A percentile compares a stretch with the other conserved stretches of the same genome.
phyloP scores from a whole-genome alignment of 2,113 vertebrate species.

The Smithornis capensis region DNA sequence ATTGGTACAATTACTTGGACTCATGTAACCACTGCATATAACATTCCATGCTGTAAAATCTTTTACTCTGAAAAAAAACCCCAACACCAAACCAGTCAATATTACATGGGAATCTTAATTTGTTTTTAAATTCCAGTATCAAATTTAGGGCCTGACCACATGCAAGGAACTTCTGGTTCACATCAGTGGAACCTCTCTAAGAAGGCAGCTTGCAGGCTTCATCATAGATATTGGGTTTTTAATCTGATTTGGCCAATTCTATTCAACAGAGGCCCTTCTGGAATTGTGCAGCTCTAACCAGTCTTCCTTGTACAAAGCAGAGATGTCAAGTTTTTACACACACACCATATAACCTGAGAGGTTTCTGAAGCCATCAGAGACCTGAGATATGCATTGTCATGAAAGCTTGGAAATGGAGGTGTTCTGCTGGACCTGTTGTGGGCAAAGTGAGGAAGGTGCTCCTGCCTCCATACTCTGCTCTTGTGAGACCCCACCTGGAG shows the following conservation, averaged over 20 bases:
- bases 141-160: constrained; percentile 57
- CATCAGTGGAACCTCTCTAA: constrained; percentile 33
- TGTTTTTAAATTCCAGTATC: constrained; percentile 63
- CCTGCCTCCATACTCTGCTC: not conserved
- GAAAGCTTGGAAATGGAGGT: not conserved
- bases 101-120: constrained; percentile 63
- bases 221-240: constrained; percentile 33
- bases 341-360: not conserved
- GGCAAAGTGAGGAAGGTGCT: not conserved
- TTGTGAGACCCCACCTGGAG: not conserved
- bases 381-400: not conserved
- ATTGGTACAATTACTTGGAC: constrained; percentile 59
- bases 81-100: constrained; percentile 4
- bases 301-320: not conserved
- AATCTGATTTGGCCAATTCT: constrained; percentile 63
- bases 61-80: constrained; percentile 27
- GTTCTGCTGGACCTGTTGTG: not conserved
- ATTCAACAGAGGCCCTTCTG: constrained; percentile 31
- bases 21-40: constrained; percentile 63
- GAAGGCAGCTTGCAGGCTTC: constrained; percentile 27
- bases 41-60: constrained; percentile 55
- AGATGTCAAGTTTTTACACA: not conserved
- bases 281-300: not conserved
- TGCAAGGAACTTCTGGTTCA: constrained; percentile 56
- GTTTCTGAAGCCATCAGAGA: not conserved